Conservation (phyloP, 1,140 invertebrate genomes). For the Drosophila neocordata region DNA sequence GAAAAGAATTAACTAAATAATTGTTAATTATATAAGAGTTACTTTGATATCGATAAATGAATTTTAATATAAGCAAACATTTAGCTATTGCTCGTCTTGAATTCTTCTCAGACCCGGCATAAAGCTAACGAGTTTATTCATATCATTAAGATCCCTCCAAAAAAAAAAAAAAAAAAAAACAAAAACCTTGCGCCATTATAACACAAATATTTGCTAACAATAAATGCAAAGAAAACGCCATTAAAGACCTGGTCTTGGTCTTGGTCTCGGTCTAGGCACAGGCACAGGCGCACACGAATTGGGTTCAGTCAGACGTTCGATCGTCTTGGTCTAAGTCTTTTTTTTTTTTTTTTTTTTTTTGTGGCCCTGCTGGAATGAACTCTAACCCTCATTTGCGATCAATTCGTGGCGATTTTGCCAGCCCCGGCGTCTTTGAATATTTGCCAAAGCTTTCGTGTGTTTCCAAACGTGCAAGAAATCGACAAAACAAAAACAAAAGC, state of each 20-base stretch:
- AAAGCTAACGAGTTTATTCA: constrained; percentile 66
- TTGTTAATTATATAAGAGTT: no score
- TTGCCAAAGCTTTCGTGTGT: constrained; percentile 62
- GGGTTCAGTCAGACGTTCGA: constrained; percentile 8
- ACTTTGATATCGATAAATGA: background rate
- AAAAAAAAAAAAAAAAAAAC: background rate
- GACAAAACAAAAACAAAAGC: constrained; percentile 10
- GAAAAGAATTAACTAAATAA: background rate
- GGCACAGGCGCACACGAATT: constrained; percentile 20
- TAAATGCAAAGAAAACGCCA: constrained; percentile 69
- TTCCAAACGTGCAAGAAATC: constrained; percentile 71
- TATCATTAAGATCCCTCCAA: constrained; percentile 62
- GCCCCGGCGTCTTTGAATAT: constrained; percentile 65
- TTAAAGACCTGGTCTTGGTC: constrained; percentile 44
- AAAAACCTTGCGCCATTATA: constrained; percentile 75
- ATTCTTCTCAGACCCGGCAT: background rate
- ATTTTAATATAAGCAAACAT: no score
- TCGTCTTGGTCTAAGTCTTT: background rate
- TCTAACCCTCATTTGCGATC: constrained; percentile 81
- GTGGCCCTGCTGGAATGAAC: constrained; percentile 46
- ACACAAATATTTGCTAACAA: constrained; percentile 81
- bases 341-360: background rate
- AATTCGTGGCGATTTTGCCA: constrained; percentile 75
- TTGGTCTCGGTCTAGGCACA: background rate
- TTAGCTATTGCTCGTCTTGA: background rate